These are phyloP conservation scores for Augochlorella aurata DNA, from an alignment of 2,888 invertebrate species.

Conservation along the genomic window DNA sequence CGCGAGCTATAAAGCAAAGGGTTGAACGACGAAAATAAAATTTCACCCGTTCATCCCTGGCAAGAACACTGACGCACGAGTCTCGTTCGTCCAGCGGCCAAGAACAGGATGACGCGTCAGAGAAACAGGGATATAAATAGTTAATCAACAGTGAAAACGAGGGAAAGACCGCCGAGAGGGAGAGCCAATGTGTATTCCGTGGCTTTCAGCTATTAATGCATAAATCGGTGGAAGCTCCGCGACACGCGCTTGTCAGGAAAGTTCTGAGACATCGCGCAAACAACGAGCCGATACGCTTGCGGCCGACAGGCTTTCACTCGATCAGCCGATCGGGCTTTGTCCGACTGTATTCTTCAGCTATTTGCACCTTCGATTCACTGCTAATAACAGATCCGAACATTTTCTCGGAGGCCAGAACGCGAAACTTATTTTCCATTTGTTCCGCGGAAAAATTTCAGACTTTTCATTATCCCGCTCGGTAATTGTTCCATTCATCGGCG, in stretches of 20 bases:
- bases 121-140: constrained; percentile 48
- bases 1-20: no score
- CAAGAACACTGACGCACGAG: constrained; percentile 35
- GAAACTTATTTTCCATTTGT: not conserved
- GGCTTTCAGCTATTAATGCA: constrained; percentile 49
- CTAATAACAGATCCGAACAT: not conserved
- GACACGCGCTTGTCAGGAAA: constrained; percentile 25
- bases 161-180: constrained; percentile 36
- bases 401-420: not conserved
- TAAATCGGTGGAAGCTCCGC: constrained; percentile 39
- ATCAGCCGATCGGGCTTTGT: not conserved
- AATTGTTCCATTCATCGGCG: no score
- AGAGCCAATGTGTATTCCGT: constrained; percentile 49
- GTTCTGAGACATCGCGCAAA: constrained; percentile 28
- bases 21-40: constrained; percentile 24
- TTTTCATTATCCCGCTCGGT: no score
- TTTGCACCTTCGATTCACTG: not conserved
- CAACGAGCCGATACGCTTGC: constrained; percentile 22
- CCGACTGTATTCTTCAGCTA: not conserved
- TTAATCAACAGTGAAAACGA: constrained; percentile 47
- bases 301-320: constrained; percentile 1
- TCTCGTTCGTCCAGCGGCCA: not conserved
- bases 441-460: not conserved
- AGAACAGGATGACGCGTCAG: constrained; percentile 5
- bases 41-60: not conserved